Evolutionary conservation across 2,797 vertebrate species (phyloP), one percentile per base, ranked within the genome.

Genomic region (Clarias laeviceps): DNA sequence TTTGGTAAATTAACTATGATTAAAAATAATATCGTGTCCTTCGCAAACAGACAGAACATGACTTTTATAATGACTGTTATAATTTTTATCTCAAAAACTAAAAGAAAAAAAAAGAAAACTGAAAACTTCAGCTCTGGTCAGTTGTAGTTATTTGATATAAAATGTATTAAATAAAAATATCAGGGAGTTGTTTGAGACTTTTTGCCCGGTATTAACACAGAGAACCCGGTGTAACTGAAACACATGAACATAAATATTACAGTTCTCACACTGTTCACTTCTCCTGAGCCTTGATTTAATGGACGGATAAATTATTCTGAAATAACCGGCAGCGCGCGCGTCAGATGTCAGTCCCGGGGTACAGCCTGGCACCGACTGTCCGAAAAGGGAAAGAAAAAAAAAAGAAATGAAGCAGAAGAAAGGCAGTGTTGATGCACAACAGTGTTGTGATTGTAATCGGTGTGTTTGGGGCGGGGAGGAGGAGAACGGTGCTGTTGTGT

Each of bases 401-500:
- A 50, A 12, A 45, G 45, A 45, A 45, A 45, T 45, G 45, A 45
- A 17, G 66, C 17, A 18, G 5, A 18, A 61, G 20, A 40, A 11
- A 20, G 78, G 15, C 24, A 20, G 61, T 80, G 78, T 80, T 65
- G 15, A 20, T 65, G 78, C 17, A 65, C 45, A 95, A 96, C 95
- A 96, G 92, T 94, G 93, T 93, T 88, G 85, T 93, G 91, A 95
- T 95, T 96, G 95, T 96, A 93, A 94, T 94, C 54, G 57, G 76
- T 69, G 76, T 61, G 22, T 40, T 84, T 56, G 56, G 80, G 80
- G 72, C 56, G 74, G 78, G 64, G 81, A 24, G 79, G 32, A 64
- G 80, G 92, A 94, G 95, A 95, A 94, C 95, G 93, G 94, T 94
- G 94, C 93, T 94, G 95, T 96, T 98, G 97, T 97, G 94, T 97